These are phyloP conservation scores for Oncorhynchus masou DNA, from an alignment of 2,113 vertebrate species.

Conservation along the genomic window DNA sequence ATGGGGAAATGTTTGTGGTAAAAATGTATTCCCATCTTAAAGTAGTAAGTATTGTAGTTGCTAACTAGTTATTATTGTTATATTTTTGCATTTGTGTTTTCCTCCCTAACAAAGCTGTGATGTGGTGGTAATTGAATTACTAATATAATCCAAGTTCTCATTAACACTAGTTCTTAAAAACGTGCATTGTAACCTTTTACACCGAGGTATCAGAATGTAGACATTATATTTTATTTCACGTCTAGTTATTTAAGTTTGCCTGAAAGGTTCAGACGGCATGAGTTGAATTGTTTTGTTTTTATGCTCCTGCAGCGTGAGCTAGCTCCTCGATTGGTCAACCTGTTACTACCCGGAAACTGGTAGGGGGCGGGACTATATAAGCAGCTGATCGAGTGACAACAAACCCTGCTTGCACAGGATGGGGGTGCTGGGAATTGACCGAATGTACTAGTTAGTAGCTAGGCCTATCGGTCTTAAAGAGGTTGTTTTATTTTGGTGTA, in stretches of 20 bases:
- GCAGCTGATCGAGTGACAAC: slow-evolving; percentile 85
- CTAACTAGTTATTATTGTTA: no score
- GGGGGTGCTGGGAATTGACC: slow-evolving; percentile 36
- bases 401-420: slow-evolving; percentile 68
- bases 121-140: not conserved
- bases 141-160: not conserved
- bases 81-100: no score
- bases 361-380: slow-evolving; percentile 74
- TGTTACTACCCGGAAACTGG: slow-evolving; percentile 96
- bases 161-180: not conserved
- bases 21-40: not conserved
- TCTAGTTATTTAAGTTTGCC: slow-evolving; percentile 38
- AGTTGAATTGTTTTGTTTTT: slow-evolving; percentile 76
- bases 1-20: not conserved
- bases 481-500: not conserved
- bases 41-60: no score
- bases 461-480: not conserved
- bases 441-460: not conserved
- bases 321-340: slow-evolving; percentile 81
- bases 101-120: no score
- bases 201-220: not conserved
- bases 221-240: not conserved
- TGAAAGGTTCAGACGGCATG: slow-evolving; percentile 56
- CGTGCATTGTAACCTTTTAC: not conserved
- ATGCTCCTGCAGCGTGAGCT: slow-evolving; percentile 75